phyloP scores from a whole-genome alignment of 2,113 vertebrate genomes.

The Podiceps cristatus region DNA sequence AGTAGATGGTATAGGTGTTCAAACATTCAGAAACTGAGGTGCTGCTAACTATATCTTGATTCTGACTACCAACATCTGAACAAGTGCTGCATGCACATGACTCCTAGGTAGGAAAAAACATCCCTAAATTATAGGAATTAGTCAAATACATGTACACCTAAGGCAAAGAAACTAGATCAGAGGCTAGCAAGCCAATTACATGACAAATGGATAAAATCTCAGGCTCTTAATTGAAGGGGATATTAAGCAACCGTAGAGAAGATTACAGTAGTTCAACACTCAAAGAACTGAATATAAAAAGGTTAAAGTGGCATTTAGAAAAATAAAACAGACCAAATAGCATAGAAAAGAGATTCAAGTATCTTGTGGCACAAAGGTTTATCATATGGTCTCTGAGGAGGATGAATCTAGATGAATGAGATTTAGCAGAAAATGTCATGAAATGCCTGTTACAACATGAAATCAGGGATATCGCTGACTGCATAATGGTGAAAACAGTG shows the following conservation, averaged over 20 bases:
- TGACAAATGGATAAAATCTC: slow-evolving; percentile 39
- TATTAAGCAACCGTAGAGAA: slow-evolving; percentile 29
- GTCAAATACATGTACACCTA: slow-evolving; percentile 49
- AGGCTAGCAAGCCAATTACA: slow-evolving; percentile 58
- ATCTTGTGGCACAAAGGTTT: slow-evolving; percentile 12
- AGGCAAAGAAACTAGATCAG: slow-evolving; percentile 53
- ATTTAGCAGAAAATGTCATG: slow-evolving; percentile 48
- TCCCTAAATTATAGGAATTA: slow-evolving; percentile 17
- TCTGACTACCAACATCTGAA: neutral
- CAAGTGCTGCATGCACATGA: neutral
- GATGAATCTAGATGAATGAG: slow-evolving; percentile 18
- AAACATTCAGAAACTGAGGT: neutral
- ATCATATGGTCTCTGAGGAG: slow-evolving; percentile 15
- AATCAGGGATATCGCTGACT: neutral
- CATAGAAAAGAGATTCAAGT: slow-evolving; percentile 27
- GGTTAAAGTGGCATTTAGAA: slow-evolving; percentile 48
- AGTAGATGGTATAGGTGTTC: neutral
- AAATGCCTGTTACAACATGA: slow-evolving; percentile 10
- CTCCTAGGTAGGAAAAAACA: neutral
- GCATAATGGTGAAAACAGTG: neutral
- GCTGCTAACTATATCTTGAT: neutral
- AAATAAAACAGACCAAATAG: slow-evolving; percentile 42
- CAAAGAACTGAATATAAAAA: slow-evolving; percentile 32
- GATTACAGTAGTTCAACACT: slow-evolving; percentile 27
- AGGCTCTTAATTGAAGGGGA: slow-evolving; percentile 31